Percentiles rank a stretch among this genome's conserved stretches.
Evolutionary conservation across 2,797 vertebrate species (phyloP).

Genomic region (Acestrorhynchus altus): DNA sequence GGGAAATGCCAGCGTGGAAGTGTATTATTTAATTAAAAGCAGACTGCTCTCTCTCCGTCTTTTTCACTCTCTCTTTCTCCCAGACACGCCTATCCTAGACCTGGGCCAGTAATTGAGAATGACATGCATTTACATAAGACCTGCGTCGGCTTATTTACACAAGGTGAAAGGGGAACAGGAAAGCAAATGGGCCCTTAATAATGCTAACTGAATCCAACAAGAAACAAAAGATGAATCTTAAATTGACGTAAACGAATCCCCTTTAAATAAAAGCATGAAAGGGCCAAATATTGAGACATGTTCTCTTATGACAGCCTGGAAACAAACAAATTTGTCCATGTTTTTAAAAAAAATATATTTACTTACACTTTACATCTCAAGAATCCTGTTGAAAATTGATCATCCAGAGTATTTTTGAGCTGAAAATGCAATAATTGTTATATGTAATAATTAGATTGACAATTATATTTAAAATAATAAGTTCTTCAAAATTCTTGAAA

Average conservation of each 20-base stretch:
- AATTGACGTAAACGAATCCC: slow-evolving; percentile 33
- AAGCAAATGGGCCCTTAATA: slow-evolving; percentile 47
- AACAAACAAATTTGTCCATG: slow-evolving; percentile 44
- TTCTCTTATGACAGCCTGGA: slow-evolving; percentile 19
- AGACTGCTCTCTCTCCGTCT: slow-evolving; percentile 34
- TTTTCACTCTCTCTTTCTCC: slow-evolving; percentile 5
- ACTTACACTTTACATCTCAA: too few species aligned
- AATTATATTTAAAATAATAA: too few species aligned
- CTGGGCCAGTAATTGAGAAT: slow-evolving; percentile 40
- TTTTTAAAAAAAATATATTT: too few species aligned
- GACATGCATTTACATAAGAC: slow-evolving; percentile 54
- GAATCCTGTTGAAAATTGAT: too few species aligned
- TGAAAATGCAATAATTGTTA: too few species aligned
- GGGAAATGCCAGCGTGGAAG: slow-evolving; percentile 68
- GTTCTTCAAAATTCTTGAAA: too few species aligned
- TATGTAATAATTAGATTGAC: too few species aligned
- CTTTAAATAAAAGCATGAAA: slow-evolving; percentile 34
- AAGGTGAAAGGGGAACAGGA: slow-evolving; percentile 44
- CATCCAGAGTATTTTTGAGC: too few species aligned
- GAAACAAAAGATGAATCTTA: slow-evolving; percentile 39
- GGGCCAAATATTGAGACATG: slow-evolving; percentile 24
- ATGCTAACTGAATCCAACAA: slow-evolving; percentile 25
- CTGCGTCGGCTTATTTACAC: slow-evolving; percentile 47
- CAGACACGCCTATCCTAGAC: slow-evolving; percentile 42
- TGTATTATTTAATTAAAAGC: slow-evolving; percentile 63